phyloP scores from a whole-genome alignment of 37 sponge, comb jelly and placozoan species.

The Theonella swinhoei region DNA sequence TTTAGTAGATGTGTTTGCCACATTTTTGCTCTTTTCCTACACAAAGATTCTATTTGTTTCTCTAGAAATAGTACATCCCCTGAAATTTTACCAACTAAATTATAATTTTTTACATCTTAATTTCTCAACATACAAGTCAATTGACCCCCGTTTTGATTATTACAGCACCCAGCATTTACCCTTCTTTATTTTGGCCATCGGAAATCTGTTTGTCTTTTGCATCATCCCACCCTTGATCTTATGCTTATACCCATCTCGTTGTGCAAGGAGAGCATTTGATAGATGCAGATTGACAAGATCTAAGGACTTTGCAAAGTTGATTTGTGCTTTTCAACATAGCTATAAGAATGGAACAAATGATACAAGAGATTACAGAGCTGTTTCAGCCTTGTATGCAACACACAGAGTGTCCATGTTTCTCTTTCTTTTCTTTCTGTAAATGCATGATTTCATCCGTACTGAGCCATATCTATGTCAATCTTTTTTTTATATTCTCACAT shows the following conservation, averaged over 20 bases:
- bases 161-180: neutral
- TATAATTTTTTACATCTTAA: too few species aligned
- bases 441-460: neutral
- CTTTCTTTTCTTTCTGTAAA: neutral
- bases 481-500: neutral
- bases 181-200: neutral
- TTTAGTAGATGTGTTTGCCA: conserved; percentile 22
- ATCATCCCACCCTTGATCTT: neutral
- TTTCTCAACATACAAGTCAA: too few species aligned
- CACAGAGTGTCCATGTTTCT: neutral
- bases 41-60: conserved; percentile 19
- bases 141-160: neutral
- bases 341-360: neutral
- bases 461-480: neutral
- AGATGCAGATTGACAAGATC: neutral
- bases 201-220: neutral
- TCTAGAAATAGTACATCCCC: neutral
- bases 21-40: conserved; percentile 24
- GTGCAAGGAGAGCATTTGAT: neutral
- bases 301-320: neutral
- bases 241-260: neutral
- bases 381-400: neutral
- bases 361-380: neutral
- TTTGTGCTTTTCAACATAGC: neutral
- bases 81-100: neutral